These are phyloP conservation scores for Conger conger DNA, from an alignment of 2,113 vertebrate species.

Conservation along the genomic window DNA sequence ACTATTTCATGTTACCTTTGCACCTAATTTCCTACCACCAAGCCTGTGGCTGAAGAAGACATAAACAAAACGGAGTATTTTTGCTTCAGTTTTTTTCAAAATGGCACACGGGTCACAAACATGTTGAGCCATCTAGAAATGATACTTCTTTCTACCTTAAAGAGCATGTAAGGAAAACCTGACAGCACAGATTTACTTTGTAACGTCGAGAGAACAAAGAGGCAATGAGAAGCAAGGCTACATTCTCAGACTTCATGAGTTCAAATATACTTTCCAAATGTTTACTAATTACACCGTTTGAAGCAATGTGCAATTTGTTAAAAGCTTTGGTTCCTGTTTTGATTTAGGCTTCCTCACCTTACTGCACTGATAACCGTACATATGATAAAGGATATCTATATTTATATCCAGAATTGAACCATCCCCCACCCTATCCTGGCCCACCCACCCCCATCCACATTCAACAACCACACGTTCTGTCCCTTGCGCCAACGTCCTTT, in stretches of 20 bases:
- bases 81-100: not conserved
- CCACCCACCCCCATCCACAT: constrained; percentile 5
- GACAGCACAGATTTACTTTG: not conserved
- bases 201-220: not conserved
- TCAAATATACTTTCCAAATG: not conserved
- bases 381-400: not conserved
- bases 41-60: not conserved
- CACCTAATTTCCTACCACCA: not conserved
- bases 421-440: not conserved
- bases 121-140: not conserved
- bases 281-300: not conserved
- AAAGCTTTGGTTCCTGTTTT: not conserved
- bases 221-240: not conserved
- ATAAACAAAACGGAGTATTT: not conserved
- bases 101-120: not conserved
- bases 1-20: not conserved
- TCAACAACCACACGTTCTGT: constrained; percentile 30
- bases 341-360: not conserved
- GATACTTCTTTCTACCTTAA: not conserved
- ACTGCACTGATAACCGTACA: not conserved
- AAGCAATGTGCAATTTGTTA: not conserved
- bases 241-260: not conserved
- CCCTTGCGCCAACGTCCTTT: constrained; percentile 32
- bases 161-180: not conserved
- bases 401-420: not conserved